Percentiles rank a stretch among this genome's conserved stretches.
phyloP scores from a whole-genome alignment of 1,140 invertebrate species.

The Drosophila nikananu region DNA sequence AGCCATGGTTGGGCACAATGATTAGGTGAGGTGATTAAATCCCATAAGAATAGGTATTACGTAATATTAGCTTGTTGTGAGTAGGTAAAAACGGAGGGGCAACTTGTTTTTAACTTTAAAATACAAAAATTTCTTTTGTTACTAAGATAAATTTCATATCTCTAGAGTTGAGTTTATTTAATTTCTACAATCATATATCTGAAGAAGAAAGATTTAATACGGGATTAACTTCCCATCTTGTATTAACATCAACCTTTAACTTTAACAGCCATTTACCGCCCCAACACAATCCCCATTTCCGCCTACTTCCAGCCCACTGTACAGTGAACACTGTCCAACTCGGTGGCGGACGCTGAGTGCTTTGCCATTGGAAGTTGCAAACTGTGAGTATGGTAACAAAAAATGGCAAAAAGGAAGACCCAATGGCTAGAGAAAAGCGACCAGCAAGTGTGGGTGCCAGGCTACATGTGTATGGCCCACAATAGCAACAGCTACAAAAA shows the following conservation, averaged over 20 bases:
- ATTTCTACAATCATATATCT: too few relatives aligned
- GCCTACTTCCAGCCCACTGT: constrained; percentile 39
- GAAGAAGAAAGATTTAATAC: not conserved
- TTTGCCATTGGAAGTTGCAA: constrained; percentile 32
- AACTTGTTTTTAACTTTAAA: not conserved
- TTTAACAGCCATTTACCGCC: not conserved
- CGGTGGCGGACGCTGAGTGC: constrained; percentile 33
- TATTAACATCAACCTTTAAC: constrained; percentile 12
- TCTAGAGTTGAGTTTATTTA: not conserved
- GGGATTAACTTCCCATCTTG: not conserved
- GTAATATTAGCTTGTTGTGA: not conserved
- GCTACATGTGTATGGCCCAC: constrained; percentile 73
- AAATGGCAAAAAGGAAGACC: constrained; percentile 16
- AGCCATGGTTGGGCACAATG: constrained; percentile 4
- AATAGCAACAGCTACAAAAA: constrained; percentile 52
- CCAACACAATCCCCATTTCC: not conserved
- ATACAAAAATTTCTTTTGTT: not conserved
- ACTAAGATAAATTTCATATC: not conserved
- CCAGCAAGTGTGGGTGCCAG: constrained; percentile 70
- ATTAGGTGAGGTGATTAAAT: constrained; percentile 30
- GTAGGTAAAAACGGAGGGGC: not conserved
- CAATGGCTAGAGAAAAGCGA: constrained; percentile 8
- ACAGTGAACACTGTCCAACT: constrained; percentile 32
- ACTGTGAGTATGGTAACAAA: constrained; percentile 12
- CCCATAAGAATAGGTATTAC: not conserved